phyloP scores from a whole-genome alignment of 2,797 vertebrate genomes.

The Channallabes apus region DNA sequence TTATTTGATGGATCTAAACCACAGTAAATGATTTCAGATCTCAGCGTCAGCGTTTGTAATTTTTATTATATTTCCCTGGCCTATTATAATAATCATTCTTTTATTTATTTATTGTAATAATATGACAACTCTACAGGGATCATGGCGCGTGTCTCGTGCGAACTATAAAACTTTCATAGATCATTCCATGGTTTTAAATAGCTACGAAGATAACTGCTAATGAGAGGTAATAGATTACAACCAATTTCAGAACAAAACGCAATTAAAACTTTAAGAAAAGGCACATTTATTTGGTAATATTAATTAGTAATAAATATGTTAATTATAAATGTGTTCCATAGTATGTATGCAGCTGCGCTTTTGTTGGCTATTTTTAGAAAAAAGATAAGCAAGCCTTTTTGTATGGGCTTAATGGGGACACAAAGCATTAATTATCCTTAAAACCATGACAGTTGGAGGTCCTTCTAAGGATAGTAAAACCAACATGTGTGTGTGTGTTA shows the following conservation, averaged over 20 bases:
- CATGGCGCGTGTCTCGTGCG: neutral
- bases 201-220: neutral
- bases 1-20: neutral
- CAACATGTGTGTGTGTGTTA: neutral
- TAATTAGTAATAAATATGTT: neutral
- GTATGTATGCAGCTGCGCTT: neutral
- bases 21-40: neutral
- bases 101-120: neutral
- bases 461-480: no score
- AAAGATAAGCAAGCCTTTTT: neutral
- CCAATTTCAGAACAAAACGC: neutral
- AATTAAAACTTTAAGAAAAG: neutral
- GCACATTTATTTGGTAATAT: neutral
- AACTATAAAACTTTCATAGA: neutral
- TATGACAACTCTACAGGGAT: neutral
- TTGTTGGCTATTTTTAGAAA: neutral
- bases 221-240: neutral
- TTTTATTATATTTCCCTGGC: neutral
- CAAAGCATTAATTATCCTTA: neutral
- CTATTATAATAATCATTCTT: neutral
- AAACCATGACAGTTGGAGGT: no score
- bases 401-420: neutral
- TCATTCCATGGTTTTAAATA: neutral
- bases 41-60: neutral
- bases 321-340: neutral